A percentile compares a stretch with the other conserved stretches of the same genome.
Conservation (phyloP, 2,113 vertebrate species). For the Archocentrus centrarchus region DNA sequence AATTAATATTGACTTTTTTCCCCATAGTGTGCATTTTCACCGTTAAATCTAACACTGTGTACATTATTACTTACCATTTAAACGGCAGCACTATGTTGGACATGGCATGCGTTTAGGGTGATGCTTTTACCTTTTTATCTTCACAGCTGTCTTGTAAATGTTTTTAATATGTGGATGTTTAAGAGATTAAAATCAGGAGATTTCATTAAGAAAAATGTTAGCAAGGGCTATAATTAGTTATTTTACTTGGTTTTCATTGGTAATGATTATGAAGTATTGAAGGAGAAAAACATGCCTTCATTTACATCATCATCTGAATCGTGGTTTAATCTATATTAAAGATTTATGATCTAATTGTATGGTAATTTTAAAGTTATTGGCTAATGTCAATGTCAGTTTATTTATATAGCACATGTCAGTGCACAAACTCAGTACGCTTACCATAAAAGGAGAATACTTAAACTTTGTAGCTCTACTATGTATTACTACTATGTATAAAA, state of each 20-base stretch:
- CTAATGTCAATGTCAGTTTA: background rate
- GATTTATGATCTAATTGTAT: background rate
- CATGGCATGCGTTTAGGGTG: conserved; percentile 34
- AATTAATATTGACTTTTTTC: background rate
- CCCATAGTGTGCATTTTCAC: background rate
- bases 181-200: too few relatives aligned
- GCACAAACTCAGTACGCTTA: background rate
- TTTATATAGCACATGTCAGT: background rate
- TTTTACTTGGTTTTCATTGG: background rate
- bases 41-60: background rate
- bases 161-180: background rate
- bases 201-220: too few relatives aligned
- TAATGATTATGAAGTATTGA: background rate
- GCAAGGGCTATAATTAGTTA: background rate
- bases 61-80: conserved; percentile 10
- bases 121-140: background rate
- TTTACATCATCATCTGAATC: background rate
- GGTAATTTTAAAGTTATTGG: background rate
- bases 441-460: background rate
- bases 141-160: background rate
- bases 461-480: background rate
- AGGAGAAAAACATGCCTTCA: background rate
- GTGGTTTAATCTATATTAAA: background rate
- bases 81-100: background rate
- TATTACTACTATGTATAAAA: too few relatives aligned